phyloP scores from a whole-genome alignment of 2,797 vertebrate species.

The Limnodromus scolopaceus region DNA sequence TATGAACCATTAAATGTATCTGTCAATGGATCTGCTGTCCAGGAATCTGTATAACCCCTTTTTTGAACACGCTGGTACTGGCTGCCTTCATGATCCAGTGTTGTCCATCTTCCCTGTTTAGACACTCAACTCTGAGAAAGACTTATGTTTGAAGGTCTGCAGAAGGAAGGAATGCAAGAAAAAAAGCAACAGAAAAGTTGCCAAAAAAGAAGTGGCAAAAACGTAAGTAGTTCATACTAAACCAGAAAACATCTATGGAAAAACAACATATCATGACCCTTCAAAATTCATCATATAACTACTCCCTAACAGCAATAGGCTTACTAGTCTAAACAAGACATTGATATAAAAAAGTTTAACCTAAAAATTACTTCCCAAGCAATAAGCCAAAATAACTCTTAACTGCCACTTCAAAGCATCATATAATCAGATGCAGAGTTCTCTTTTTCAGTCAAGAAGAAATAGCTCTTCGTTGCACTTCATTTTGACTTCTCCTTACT shows the following conservation, averaged over 20 bases:
- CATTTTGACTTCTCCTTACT: not conserved
- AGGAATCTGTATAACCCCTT: not conserved
- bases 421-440: not conserved
- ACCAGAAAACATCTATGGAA: not conserved
- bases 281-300: not conserved
- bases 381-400: not conserved
- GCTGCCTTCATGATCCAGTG: not conserved
- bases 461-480: not conserved
- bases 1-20: not conserved
- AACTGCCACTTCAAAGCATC: not conserved
- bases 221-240: not conserved
- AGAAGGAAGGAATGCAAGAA: not conserved
- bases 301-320: not conserved
- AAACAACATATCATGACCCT: not conserved
- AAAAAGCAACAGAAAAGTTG: not conserved
- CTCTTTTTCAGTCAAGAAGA: not conserved
- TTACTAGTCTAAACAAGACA: not conserved
- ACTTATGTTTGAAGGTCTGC: not conserved
- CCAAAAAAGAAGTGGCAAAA: not conserved
- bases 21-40: not conserved
- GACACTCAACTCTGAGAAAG: not conserved
- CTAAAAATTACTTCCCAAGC: not conserved
- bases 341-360: not conserved
- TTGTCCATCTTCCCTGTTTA: not conserved
- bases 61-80: not conserved